These are phyloP conservation scores for Ischnura elegans DNA, from an alignment of 2,888 invertebrate genomes.

Conservation along the genomic window DNA sequence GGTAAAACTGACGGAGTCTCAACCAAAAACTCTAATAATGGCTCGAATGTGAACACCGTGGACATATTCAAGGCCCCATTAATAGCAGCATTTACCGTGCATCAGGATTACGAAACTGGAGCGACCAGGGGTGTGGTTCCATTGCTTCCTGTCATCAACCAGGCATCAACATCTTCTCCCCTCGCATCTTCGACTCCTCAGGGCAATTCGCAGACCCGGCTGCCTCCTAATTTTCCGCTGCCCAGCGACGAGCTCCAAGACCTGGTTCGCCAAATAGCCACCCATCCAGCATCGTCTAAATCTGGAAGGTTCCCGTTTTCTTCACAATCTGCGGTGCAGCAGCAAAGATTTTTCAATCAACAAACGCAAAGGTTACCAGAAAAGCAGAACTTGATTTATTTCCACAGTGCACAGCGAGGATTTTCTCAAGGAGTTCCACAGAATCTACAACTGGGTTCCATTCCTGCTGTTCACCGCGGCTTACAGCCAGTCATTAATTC, in stretches of 20 bases:
- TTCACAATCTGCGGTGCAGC: slow-evolving; percentile 73
- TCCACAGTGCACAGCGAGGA: slow-evolving; percentile 70
- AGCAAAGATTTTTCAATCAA: slow-evolving; percentile 76
- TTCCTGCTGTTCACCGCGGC: slow-evolving; percentile 70
- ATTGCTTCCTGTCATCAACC: slow-evolving; percentile 72
- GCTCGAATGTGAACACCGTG: slow-evolving; percentile 79
- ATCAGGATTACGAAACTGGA: slow-evolving; percentile 87
- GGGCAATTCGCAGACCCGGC: not conserved
- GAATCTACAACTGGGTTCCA: slow-evolving; percentile 75
- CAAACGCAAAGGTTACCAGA: slow-evolving; percentile 76
- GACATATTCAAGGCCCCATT: slow-evolving; percentile 91
- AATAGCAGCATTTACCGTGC: slow-evolving; percentile 91
- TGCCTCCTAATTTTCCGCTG: slow-evolving; percentile 70
- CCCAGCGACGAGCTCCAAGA: slow-evolving; percentile 69
- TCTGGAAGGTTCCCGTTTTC: slow-evolving; percentile 76
- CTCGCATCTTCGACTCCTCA: slow-evolving; percentile 69
- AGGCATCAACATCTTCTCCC: slow-evolving; percentile 73
- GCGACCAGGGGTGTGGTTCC: slow-evolving; percentile 90
- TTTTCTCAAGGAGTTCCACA: slow-evolving; percentile 76
- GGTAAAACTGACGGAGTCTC: not conserved
- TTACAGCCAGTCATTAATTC: slow-evolving; percentile 72
- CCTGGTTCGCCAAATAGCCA: slow-evolving; percentile 72
- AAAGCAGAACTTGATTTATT: slow-evolving; percentile 75
- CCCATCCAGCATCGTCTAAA: slow-evolving; percentile 77
- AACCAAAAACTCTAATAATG: not conserved